phyloP scores from a whole-genome alignment of 2,113 vertebrate genomes.

The Microcebus lehilahytsara region DNA sequence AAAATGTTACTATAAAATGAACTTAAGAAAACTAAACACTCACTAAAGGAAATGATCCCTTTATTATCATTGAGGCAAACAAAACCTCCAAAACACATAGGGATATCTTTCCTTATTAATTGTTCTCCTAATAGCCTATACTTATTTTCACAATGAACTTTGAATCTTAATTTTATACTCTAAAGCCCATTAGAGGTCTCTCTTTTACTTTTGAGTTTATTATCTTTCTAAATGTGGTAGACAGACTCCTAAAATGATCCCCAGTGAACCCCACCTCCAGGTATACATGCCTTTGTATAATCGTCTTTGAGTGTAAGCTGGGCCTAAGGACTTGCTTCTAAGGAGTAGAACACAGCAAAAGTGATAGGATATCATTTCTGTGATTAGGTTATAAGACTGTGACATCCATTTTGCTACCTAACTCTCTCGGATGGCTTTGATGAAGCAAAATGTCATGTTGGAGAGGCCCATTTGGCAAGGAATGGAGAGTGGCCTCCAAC shows the following conservation, averaged over 20 bases:
- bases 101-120: slow-evolving; percentile 12
- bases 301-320: neutral
- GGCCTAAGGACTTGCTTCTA: neutral
- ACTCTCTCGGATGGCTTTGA: slow-evolving; percentile 7
- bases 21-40: slow-evolving; percentile 25
- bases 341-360: slow-evolving; percentile 31
- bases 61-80: slow-evolving; percentile 19
- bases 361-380: neutral
- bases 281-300: neutral
- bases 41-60: neutral
- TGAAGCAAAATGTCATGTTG: neutral
- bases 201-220: slow-evolving; percentile 36
- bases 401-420: slow-evolving; percentile 12
- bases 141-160: slow-evolving; percentile 42
- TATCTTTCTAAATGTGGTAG: neutral
- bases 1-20: slow-evolving; percentile 37
- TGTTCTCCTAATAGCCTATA: neutral
- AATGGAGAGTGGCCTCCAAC: neutral
- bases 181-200: slow-evolving; percentile 21
- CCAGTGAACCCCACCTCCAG: neutral
- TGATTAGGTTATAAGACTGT: slow-evolving; percentile 5
- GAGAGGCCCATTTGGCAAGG: neutral
- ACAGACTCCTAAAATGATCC: neutral
- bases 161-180: slow-evolving; percentile 8
- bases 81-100: slow-evolving; percentile 33